Evolutionary conservation across 2,797 vertebrate species (phyloP), one percentile per base, ranked within the genome.

Genomic region (Lutjanus campechanus): DNA sequence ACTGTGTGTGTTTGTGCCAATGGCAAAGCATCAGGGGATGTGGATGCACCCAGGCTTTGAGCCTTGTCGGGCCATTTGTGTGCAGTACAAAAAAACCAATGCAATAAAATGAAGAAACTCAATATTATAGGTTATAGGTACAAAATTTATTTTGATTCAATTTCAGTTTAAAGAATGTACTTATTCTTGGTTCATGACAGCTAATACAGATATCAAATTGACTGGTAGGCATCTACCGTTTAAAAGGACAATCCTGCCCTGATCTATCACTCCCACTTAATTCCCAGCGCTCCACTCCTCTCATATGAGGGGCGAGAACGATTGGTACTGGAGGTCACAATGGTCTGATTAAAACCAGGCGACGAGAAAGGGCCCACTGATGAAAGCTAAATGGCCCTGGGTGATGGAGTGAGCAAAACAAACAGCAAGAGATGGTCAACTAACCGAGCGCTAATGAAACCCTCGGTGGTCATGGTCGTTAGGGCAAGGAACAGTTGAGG

Each of bases 281-380:
- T 80, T 83, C 40, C 49, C 20, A 22, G 11, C 0, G 7, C 62
- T 65, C 41, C 43, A 2, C 56, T 71, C 40, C 40, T 65, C 65
- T 72, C 29, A 51, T 64, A 64, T 67, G 22, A 65, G 55, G 72
- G 50, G 25, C 56, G 61, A 67, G 67, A 81, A 36, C 47, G 66
- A 83, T 77, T 69, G 73, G 53, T 60, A 62, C 71, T 77, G 46
- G 77, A 86, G 83, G 86, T 86, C 91, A 88, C 76, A 56, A 29
- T 46, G 49, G 62, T 70, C 78, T 93, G 88, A 95, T 93, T 93
- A 91, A 91, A 93, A 84, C 51, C 79, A 64, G 77, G 79, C 63
- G 50, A 89, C 69, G 79, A 85, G 70, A 76, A 68, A 40, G 47
- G 71, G 72, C 83, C 11, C 50, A 53, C 73, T 89, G 85, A 92